Evolutionary conservation across 2,113 vertebrate genomes (phyloP), one percentile per base, ranked within the genome.

Genomic region (Myiozetetes cayanensis): DNA sequence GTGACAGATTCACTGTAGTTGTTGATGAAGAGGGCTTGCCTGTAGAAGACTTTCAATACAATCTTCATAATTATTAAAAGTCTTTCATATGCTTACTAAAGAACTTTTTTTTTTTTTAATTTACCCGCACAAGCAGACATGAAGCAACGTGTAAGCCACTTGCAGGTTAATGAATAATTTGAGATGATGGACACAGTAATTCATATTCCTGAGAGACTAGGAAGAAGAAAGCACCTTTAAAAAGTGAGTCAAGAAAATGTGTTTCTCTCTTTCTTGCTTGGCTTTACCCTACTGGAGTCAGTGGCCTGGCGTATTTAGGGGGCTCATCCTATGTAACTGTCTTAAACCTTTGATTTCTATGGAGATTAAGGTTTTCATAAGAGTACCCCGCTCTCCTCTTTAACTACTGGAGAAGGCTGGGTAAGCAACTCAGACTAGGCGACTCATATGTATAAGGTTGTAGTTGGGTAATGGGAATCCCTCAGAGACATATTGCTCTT

Each of bases 391-490:
- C 4, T 66, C 6, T 61, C 15, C 21, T 53, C 9, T 27, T 70
- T 41, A 37, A 35, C 17, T 33, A 6, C 24, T 7, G 27, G 11
- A 47, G n/a, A 47, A 84, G 55, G 13, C 11, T 23, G 18, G 8
- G 35, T 58, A 50, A 53, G 58, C 9, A 49, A 17, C 14, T 41
- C 10, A 65, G 33, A 50, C 7, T 6, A 6, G 2, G 4, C 73
- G 21, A 6, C 20, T 58, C 13, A 5, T 23, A 4, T 6, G 11
- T 10, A 12, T 37, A 27, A 55, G 80, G 41, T 12, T 53, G 20
- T 46, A 50, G 10, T 0, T 50, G 66, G 4, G 15, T 55, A 24
- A 37, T 1, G 5, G 15, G 2, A 37, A 17, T 33, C 22, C 30
- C 21, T 75, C 49, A 56, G 58, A 53, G n/a, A 39, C 5, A 16